phyloP scores from a whole-genome alignment of 2,113 vertebrate genomes.

The Oncorhynchus gorbuscha region DNA sequence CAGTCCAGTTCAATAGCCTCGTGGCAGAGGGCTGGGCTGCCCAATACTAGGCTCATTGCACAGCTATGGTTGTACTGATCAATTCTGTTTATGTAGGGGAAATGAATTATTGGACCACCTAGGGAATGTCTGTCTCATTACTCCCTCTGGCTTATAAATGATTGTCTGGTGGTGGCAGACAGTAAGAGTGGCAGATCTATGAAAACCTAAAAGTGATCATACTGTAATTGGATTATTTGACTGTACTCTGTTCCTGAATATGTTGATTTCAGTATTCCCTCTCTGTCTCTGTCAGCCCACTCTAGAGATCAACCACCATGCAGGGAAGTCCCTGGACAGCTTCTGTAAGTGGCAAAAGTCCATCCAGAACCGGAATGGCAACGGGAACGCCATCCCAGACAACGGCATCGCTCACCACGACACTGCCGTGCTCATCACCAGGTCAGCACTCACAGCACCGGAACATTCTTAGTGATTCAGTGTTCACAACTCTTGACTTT shows the following conservation, averaged over 20 bases:
- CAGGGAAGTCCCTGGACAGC: constrained; percentile 96
- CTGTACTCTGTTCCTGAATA: not conserved
- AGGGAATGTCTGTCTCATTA: too few relatives aligned
- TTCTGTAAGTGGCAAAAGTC: constrained; percentile 99
- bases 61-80: not conserved
- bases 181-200: too few relatives aligned
- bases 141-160: too few relatives aligned
- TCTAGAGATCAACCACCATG: constrained; percentile 94
- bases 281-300: constrained; percentile 79
- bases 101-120: too few relatives aligned
- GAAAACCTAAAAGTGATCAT: too few relatives aligned
- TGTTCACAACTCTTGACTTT: too few relatives aligned
- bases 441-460: constrained; percentile 69
- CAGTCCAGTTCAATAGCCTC: not conserved
- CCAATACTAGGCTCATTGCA: not conserved
- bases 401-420: constrained; percentile 96
- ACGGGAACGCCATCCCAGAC: constrained; percentile 94
- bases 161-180: too few relatives aligned
- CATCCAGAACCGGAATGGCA: constrained; percentile 88
- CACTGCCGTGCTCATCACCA: constrained; percentile 94
- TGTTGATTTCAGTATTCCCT: constrained; percentile 1
- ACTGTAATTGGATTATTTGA: not conserved
- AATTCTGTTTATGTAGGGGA: not conserved
- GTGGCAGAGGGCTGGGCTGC: not conserved
- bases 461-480: too few relatives aligned